Conservation (phyloP, 2,888 invertebrate species). For the Pheosia tremula region DNA sequence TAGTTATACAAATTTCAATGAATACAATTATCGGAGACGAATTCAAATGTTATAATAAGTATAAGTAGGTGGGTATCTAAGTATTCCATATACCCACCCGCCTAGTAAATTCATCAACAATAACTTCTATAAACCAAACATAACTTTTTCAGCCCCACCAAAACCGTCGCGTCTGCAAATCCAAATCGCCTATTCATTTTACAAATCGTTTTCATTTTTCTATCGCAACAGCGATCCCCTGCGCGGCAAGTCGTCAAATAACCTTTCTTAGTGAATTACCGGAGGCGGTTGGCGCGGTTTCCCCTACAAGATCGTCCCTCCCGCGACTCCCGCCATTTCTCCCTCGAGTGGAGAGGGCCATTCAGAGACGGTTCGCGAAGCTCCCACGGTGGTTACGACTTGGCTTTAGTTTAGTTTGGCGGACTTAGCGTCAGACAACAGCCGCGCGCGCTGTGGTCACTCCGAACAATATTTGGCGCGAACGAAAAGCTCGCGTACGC, state of each 20-base stretch:
- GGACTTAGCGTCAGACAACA: conserved; percentile 71
- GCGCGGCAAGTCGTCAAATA: conserved; percentile 73
- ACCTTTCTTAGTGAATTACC: conserved; percentile 83
- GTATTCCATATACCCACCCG: no score
- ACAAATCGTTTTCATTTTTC: conserved; percentile 66
- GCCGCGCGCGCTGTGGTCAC: conserved; percentile 59
- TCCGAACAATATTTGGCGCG: conserved; percentile 65
- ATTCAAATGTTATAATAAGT: no score
- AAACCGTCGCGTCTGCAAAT: conserved; percentile 6
- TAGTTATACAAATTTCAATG: no score
- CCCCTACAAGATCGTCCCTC: conserved; percentile 80
- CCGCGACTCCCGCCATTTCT: conserved; percentile 78
- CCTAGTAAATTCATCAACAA: no score
- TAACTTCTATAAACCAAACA: background rate
- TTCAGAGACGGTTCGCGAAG: conserved; percentile 81
- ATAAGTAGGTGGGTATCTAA: no score
- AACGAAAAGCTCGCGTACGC: conserved; percentile 56
- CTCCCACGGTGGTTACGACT: conserved; percentile 67
- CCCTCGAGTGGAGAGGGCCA: conserved; percentile 79
- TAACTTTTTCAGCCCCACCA: background rate
- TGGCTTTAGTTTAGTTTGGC: conserved; percentile 73
- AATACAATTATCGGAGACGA: no score
- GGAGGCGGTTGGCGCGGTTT: conserved; percentile 79
- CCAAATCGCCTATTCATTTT: conserved; percentile 38
- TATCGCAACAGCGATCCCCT: conserved; percentile 61